Evolutionary conservation across 2,888 invertebrate genomes (phyloP).

Genomic region (Morpho achilles): DNA sequence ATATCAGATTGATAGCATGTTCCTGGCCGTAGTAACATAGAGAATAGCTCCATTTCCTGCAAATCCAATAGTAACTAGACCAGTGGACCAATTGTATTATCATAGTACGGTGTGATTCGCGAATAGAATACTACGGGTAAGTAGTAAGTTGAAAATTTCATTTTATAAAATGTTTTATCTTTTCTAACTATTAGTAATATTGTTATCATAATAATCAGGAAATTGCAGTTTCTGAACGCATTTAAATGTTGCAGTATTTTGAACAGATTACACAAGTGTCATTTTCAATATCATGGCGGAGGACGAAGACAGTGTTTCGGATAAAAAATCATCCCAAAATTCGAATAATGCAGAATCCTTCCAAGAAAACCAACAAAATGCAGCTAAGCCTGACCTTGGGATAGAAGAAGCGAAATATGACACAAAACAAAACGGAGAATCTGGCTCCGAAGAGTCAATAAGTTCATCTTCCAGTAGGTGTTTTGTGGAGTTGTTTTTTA

Average conservation of each 20-base stretch:
- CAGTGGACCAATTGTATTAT: too few relatives aligned
- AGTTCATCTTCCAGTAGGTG: constrained; percentile 70
- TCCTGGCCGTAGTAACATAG: too few relatives aligned
- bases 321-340: constrained; percentile 71
- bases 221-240: constrained; percentile 1
- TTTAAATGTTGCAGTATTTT: constrained; percentile 28
- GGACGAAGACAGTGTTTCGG: constrained; percentile 74
- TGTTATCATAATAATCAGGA: too few relatives aligned
- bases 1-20: too few relatives aligned
- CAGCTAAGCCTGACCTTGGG: constrained; percentile 67
- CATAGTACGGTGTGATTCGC: too few relatives aligned
- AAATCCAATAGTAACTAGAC: too few relatives aligned
- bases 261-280: constrained; percentile 52
- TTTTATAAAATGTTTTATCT: too few relatives aligned
- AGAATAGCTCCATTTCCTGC: too few relatives aligned
- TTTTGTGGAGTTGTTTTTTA: constrained; percentile 71
- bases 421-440: constrained; percentile 61
- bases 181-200: too few relatives aligned
- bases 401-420: constrained; percentile 71
- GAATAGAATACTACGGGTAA: too few relatives aligned
- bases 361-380: constrained; percentile 62
- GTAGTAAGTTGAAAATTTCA: too few relatives aligned
- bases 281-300: constrained; percentile 77
- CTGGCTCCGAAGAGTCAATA: constrained; percentile 55
- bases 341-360: constrained; percentile 54